phyloP scores from a whole-genome alignment of 2,113 vertebrate genomes.

The Bombycilla garrulus region DNA sequence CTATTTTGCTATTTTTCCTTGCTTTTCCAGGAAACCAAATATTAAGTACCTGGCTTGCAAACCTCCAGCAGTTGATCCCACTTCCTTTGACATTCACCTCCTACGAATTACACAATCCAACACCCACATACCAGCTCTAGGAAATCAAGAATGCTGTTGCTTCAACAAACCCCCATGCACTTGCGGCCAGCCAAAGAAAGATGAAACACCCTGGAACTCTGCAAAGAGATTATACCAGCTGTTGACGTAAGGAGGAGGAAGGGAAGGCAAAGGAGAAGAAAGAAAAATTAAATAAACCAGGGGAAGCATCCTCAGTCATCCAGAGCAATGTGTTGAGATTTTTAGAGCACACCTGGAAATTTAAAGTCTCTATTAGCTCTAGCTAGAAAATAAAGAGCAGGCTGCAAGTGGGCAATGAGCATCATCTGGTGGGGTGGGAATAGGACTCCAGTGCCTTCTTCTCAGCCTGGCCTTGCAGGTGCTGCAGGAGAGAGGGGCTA shows the following conservation, averaged over 20 bases:
- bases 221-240: neutral
- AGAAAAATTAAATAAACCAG: neutral
- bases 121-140: neutral
- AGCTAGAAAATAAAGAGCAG: neutral
- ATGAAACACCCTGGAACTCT: neutral
- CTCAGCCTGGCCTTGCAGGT: neutral
- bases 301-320: constrained; percentile 18
- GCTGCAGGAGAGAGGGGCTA: neutral
- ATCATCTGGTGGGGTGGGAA: neutral
- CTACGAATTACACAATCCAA: constrained; percentile 56
- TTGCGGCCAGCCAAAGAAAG: neutral
- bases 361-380: neutral
- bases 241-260: neutral
- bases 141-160: neutral
- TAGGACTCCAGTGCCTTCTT: fast-evolving
- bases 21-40: constrained; percentile 58
- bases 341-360: neutral
- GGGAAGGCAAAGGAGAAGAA: neutral
- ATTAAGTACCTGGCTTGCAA: constrained; percentile 47
- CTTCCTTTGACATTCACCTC: constrained; percentile 57
- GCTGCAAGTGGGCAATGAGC: neutral
- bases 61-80: constrained; percentile 16
- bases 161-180: neutral
- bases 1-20: neutral
- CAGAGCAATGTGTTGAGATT: neutral